Conservation (phyloP, 2,113 vertebrate species). For the Fulica atra region DNA sequence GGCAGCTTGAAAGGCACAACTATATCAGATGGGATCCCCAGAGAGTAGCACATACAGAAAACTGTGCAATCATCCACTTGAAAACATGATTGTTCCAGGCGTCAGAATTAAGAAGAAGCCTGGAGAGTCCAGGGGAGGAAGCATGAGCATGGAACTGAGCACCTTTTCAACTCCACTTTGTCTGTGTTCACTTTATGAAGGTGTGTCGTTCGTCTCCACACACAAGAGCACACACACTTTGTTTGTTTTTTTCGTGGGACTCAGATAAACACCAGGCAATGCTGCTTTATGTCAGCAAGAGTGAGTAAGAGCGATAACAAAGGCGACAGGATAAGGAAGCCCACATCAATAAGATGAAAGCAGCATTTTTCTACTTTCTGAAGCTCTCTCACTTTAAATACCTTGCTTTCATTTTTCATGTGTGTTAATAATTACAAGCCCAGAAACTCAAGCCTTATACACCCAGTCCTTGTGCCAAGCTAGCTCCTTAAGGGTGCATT, state of each 20-base stretch:
- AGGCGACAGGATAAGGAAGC: neutral
- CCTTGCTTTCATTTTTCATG: neutral
- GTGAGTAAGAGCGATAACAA: neutral
- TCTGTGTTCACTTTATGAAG: neutral
- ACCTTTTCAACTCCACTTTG: neutral
- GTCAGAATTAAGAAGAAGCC: neutral
- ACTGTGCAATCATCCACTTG: rapidly evolving
- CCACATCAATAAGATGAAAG: neutral
- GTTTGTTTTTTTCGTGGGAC: neutral
- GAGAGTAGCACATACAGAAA: neutral
- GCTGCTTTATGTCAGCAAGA: neutral
- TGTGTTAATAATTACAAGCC: neutral
- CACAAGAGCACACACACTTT: rapidly evolving
- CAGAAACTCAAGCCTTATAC: neutral
- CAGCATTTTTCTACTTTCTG: neutral
- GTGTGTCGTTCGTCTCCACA: neutral
- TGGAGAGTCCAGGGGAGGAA: neutral
- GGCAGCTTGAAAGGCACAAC: neutral
- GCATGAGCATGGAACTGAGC: neutral
- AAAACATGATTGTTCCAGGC: neutral
- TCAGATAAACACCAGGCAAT: neutral
- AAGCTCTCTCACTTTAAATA: neutral
- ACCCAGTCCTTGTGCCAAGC: neutral
- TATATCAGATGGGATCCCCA: neutral
- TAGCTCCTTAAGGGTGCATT: neutral